phyloP scores from a whole-genome alignment of 2,888 invertebrate species.

The Cerceris rybyensis region DNA sequence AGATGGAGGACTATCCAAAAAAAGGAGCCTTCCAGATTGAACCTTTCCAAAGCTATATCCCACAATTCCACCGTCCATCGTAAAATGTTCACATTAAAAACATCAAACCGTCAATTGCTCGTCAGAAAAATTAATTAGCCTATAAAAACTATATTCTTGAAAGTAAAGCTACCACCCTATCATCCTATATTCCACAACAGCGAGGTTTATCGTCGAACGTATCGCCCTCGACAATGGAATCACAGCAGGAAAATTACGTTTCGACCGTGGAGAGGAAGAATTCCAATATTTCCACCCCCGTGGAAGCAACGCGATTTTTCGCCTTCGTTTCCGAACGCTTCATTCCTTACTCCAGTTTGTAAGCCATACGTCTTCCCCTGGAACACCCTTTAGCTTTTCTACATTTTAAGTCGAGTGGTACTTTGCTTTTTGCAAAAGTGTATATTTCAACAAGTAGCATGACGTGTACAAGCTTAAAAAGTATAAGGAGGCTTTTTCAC shows the following conservation, averaged over 20 bases:
- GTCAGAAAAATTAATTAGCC: not conserved
- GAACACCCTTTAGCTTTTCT: not conserved
- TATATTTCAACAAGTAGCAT: not conserved
- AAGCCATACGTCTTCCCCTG: not conserved
- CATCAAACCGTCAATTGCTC: not conserved
- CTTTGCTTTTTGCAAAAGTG: not conserved
- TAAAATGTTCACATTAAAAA: not conserved
- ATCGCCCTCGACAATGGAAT: too few relatives aligned
- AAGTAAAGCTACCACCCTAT: too few relatives aligned
- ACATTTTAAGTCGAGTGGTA: not conserved
- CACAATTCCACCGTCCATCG: not conserved
- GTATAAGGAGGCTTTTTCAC: not conserved
- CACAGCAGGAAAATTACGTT: too few relatives aligned
- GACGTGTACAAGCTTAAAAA: not conserved
- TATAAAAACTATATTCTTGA: too few relatives aligned
- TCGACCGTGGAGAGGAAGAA: too few relatives aligned
- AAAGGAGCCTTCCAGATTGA: too few relatives aligned
- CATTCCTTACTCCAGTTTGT: not conserved
- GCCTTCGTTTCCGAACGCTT: not conserved
- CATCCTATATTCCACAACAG: too few relatives aligned
- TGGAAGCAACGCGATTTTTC: not conserved
- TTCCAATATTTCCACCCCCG: too few relatives aligned
- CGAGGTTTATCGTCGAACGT: too few relatives aligned
- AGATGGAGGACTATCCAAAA: too few relatives aligned
- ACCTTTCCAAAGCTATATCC: too few relatives aligned